A percentile compares a stretch with the other conserved stretches of the same genome.
Conservation (phyloP, 2,888 invertebrate species). For the Platycnemis pennipes region DNA sequence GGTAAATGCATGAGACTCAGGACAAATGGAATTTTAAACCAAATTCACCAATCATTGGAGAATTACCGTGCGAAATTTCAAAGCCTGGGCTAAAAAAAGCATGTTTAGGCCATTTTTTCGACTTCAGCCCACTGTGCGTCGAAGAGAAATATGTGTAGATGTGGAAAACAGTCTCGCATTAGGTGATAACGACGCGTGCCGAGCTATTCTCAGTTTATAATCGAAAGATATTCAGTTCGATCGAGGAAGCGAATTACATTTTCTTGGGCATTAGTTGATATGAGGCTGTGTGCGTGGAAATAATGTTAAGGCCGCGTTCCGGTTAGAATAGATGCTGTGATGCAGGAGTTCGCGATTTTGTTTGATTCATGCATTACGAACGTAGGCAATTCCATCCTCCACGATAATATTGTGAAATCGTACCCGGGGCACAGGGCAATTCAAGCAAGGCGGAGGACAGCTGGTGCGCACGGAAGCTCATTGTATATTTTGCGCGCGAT, state of each 20-base stretch:
- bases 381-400: neutral
- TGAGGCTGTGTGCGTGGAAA: neutral
- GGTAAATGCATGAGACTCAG: too few relatives aligned
- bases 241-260: neutral
- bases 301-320: neutral
- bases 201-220: neutral
- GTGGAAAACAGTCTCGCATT: too few relatives aligned
- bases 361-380: neutral
- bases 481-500: neutral
- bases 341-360: neutral
- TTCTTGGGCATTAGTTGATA: neutral
- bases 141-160: too few relatives aligned
- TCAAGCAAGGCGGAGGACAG: neutral
- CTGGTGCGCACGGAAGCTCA: neutral
- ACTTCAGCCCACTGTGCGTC: too few relatives aligned
- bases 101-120: too few relatives aligned
- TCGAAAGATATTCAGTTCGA: neutral
- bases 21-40: too few relatives aligned
- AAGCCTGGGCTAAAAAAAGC: too few relatives aligned
- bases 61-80: too few relatives aligned
- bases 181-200: too few relatives aligned
- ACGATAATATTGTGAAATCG: neutral
- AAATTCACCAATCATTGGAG: too few relatives aligned
- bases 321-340: neutral
- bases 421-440: neutral